Conservation (phyloP, 2,113 vertebrate genomes). For the Platysternon megacephalum region DNA sequence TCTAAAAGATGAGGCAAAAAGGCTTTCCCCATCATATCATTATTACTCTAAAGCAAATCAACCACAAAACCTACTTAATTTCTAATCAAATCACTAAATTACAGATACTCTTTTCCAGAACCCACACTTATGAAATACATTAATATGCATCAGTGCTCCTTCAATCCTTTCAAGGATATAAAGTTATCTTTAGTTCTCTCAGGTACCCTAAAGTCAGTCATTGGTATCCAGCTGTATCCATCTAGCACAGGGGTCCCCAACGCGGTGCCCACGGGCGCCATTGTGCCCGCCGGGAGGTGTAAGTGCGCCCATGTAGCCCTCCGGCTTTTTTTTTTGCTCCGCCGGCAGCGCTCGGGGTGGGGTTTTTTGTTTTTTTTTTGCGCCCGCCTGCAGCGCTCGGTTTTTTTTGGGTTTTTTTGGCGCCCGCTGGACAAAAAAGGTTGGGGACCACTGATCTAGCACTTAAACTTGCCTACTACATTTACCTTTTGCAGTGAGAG, state of each 20-base stretch:
- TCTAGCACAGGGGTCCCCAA: no score
- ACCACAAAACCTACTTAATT: background rate
- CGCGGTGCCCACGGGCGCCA: no score
- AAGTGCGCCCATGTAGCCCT: no score
- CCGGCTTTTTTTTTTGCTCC: no score
- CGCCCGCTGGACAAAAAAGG: no score
- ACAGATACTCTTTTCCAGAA: background rate
- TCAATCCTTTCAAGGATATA: background rate
- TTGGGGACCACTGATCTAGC: no score
- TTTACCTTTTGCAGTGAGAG: background rate
- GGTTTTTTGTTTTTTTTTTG: no score
- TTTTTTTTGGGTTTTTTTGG: no score
- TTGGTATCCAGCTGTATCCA: background rate
- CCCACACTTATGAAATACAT: background rate
- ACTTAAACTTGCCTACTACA: background rate
- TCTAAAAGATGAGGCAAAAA: background rate
- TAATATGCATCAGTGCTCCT: background rate
- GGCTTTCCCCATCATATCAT: background rate
- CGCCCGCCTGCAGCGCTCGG: no score
- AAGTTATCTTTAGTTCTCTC: background rate
- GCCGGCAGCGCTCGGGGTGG: no score
- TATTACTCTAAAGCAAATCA: background rate
- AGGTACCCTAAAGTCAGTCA: background rate
- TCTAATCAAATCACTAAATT: background rate
- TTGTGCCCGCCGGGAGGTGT: no score